Conservation (phyloP, 1,140 invertebrate species). For the Drosophila melanica region DNA sequence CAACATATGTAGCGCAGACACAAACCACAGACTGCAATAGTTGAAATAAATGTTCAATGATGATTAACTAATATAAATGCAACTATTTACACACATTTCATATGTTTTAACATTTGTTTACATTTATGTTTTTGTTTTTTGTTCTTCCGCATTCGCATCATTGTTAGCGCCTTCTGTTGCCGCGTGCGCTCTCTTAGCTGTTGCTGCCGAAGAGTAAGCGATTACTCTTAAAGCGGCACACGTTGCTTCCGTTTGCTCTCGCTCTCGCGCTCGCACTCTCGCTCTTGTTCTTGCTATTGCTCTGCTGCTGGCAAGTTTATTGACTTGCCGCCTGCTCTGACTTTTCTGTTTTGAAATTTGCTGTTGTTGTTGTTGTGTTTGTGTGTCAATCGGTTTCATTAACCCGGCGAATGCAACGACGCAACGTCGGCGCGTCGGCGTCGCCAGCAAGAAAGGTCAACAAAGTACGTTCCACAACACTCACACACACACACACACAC, state of each 20-base stretch:
- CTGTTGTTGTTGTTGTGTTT: slow-evolving; percentile 65
- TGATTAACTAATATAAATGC: too few relatives aligned
- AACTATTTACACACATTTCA: too few relatives aligned
- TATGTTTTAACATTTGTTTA: too few relatives aligned
- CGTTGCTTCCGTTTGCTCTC: slow-evolving; percentile 12
- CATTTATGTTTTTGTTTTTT: too few relatives aligned
- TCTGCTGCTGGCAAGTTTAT: slow-evolving; percentile 14
- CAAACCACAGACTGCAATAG: slow-evolving; percentile 1
- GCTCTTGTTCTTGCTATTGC: slow-evolving; percentile 9
- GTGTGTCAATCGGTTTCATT: slow-evolving; percentile 84
- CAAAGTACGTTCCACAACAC: slow-evolving; percentile 47
- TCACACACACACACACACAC: slow-evolving; percentile 9
- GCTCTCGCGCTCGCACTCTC: background rate
- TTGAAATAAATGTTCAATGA: too few relatives aligned
- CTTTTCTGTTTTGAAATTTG: slow-evolving; percentile 39
- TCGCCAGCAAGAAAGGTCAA: slow-evolving; percentile 62
- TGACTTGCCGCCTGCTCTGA: slow-evolving; percentile 20
- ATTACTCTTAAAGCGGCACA: slow-evolving; percentile 4
- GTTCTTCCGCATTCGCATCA: too few relatives aligned
- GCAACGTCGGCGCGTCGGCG: slow-evolving; percentile 22
- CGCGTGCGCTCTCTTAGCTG: background rate
- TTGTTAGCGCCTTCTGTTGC: too few relatives aligned
- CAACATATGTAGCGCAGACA: slow-evolving; percentile 4
- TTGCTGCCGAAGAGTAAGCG: background rate
- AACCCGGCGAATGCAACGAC: slow-evolving; percentile 71